These are phyloP conservation scores for Brachynemurus nebulosus DNA, from an alignment of 2,888 invertebrate genomes.

Conservation along the genomic window DNA sequence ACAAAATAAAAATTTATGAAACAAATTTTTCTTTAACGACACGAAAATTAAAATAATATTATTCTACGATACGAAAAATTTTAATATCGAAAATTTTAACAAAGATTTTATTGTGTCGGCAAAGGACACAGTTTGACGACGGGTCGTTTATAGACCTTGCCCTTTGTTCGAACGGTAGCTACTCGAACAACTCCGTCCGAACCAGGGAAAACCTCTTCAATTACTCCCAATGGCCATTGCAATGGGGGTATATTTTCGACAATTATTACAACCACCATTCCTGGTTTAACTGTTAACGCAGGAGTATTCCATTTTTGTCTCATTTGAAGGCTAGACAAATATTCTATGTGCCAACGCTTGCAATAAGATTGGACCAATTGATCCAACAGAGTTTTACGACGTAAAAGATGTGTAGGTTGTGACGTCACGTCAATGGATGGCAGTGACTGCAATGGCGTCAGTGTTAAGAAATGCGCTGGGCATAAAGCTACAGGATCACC, in stretches of 20 bases:
- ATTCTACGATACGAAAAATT: too few species aligned
- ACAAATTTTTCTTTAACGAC: too few species aligned
- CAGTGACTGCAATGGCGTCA: constrained; percentile 8
- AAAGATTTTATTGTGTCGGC: not conserved
- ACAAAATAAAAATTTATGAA: too few species aligned
- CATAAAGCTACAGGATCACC: constrained; percentile 9
- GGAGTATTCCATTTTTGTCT: not conserved
- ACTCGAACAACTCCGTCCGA: constrained; percentile 11
- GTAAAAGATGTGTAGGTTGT: not conserved
- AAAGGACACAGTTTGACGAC: not conserved
- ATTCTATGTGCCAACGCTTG: constrained; percentile 7
- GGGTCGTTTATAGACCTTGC: constrained; percentile 13
- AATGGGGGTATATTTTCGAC: constrained; percentile 3
- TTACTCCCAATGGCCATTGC: constrained; percentile 2
- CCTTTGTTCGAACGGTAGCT: constrained; percentile 8
- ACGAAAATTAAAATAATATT: too few species aligned
- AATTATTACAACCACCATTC: not conserved
- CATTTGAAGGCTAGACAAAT: not conserved
- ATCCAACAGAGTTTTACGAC: not conserved
- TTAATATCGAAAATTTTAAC: too few species aligned
- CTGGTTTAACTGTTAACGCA: not conserved
- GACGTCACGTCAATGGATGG: constrained; percentile 1
- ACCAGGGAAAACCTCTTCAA: constrained; percentile 9
- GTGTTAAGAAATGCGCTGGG: constrained; percentile 11
- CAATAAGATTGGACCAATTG: constrained; percentile 6